Conservation (phyloP, 2,888 invertebrate species). For the Coleophora flavipennella region DNA sequence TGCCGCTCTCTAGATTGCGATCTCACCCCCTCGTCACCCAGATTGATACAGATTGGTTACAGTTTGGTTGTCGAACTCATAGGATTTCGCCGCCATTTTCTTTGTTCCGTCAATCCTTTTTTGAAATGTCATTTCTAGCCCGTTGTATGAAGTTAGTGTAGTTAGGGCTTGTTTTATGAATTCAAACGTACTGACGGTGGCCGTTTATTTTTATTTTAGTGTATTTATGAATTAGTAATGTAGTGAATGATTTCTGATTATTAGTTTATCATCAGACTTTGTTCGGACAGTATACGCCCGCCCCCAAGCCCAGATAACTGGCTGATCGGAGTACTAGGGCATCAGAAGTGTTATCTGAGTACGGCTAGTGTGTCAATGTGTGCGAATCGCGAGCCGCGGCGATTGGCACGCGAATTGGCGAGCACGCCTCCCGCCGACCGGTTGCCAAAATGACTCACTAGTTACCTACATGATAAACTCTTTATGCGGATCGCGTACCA, state of each 20-base stretch:
- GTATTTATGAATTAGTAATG: background rate
- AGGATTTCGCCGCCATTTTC: no score
- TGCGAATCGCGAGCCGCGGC: constrained; percentile 30
- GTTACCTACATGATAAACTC: no score
- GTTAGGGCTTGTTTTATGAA: no score
- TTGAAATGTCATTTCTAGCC: no score
- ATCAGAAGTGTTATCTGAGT: constrained; percentile 26
- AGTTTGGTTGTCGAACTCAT: no score
- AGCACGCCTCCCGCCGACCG: constrained; percentile 49
- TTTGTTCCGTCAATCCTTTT: no score
- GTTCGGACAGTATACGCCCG: constrained; percentile 5
- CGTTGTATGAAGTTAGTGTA: no score
- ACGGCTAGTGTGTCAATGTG: constrained; percentile 23
- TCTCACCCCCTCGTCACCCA: no score
- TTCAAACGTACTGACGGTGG: no score
- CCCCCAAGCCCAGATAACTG: constrained; percentile 13
- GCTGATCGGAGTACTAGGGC: constrained; percentile 41
- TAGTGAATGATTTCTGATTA: background rate
- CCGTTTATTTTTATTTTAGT: no score
- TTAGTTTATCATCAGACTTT: background rate
- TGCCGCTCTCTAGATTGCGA: no score
- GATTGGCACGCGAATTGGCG: constrained; percentile 31
- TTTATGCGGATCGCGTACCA: constrained; percentile 11
- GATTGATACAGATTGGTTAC: no score
- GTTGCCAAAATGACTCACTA: constrained; percentile 60